Evolutionary conservation across 2,113 vertebrate species (phyloP), one percentile per base, ranked within the genome.

Genomic region (Conger conger): DNA sequence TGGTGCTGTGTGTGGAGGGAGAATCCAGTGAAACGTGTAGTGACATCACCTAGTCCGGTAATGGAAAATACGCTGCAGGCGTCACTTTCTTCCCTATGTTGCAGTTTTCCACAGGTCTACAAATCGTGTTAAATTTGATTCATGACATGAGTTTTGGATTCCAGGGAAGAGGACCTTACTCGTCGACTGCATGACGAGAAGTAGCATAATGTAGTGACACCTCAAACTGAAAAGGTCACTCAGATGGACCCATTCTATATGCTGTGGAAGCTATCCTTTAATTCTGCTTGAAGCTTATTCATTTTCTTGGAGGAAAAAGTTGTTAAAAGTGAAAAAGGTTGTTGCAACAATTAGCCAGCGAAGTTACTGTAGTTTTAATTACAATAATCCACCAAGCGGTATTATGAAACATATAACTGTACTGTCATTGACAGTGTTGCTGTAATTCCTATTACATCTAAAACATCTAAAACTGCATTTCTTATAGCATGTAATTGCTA

Each of bases 31-130:
- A 57, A 85, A 86, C 73, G 53, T 89, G 88, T 84, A 18, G 87
- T 94, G 92, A 93, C 92, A 91, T 93, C 93, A 93, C 82, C 88
- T 88, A 86, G 89, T 91, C 90, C 87, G 88, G n/a, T 63, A 79
- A 35, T 86, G 87, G 86, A 89, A 88, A 90, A 88, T 73, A 83
- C 82, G 88, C 91, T 86, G 4, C 35, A 60, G 89, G 92, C 86
- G 83, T 88, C 85, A 37, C 38, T 81, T 45, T 85, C 54, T 79
- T 78, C 20, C 11, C 53, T 60, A 53, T 13, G 35, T 54, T 84
- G 23, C 85, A 7, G 60, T 82, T 45, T 84, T 81, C 54, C 53
- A 80, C 88, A 84, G 50, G 82, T 82, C 33, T 54, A 77, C 86
- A 82, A 80, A 78, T 81, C 37, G 6, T 73, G 86, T 83, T 85